Conservation (phyloP, 2,113 vertebrate genomes). For the Protobothrops flavoviridis region DNA sequence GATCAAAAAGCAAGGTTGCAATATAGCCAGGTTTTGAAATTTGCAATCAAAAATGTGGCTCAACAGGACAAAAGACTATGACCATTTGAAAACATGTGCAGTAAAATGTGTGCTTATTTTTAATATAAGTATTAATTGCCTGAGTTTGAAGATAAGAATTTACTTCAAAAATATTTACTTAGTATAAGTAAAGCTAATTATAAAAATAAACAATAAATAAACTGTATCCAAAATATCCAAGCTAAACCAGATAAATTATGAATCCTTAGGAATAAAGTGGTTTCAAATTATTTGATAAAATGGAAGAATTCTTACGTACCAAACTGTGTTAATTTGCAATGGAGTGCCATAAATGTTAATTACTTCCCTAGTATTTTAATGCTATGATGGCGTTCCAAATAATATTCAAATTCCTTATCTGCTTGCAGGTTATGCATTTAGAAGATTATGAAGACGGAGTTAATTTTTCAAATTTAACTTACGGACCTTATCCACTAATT, state of each 20-base stretch:
- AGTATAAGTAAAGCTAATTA: neutral
- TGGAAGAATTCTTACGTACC: neutral
- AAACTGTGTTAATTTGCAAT: neutral
- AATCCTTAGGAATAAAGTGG: neutral
- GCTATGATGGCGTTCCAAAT: neutral
- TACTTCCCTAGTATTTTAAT: neutral
- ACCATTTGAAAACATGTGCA: neutral
- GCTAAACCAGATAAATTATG: neutral
- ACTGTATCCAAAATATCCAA: neutral
- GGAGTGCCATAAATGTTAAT: neutral
- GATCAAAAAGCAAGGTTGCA: neutral
- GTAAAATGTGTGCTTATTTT: neutral
- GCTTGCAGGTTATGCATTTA: conserved; percentile 88
- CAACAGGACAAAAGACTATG: neutral
- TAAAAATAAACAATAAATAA: neutral
- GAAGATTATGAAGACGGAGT: conserved; percentile 90
- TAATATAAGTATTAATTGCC: neutral
- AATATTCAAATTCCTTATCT: neutral
- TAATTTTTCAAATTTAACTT: conserved; percentile 79
- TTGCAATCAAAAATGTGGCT: neutral
- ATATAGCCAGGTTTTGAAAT: neutral
- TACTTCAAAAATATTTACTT: neutral
- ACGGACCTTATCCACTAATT: conserved; percentile 87
- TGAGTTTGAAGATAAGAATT: neutral
- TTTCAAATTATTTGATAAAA: neutral